Conservation (phyloP, 1,140 invertebrate genomes). For the Trichonephila clavata region DNA sequence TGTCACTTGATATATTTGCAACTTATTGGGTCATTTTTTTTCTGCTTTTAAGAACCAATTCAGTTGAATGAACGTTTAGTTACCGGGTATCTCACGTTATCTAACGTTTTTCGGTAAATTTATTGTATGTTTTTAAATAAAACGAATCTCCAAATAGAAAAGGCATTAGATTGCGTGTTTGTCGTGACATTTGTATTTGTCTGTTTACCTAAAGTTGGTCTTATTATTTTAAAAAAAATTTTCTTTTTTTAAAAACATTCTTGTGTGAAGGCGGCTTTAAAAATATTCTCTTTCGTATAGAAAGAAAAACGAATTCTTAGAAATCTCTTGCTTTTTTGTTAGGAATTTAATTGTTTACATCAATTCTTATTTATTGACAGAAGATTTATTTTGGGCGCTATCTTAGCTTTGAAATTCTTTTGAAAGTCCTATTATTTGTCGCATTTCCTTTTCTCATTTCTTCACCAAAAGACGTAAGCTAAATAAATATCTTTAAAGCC, state of each 20-base stretch:
- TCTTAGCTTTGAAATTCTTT: too few species aligned
- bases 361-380: neutral
- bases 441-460: too few species aligned
- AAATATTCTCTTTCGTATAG: too few species aligned
- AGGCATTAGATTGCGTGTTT: neutral
- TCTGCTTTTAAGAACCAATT: neutral
- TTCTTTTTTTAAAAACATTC: neutral
- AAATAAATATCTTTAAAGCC: too few species aligned
- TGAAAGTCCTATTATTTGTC: too few species aligned
- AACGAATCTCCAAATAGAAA: neutral
- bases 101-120: neutral
- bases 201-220: neutral
- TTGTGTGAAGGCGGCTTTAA: neutral
- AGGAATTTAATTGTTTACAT: too few species aligned
- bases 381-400: too few species aligned
- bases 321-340: too few species aligned
- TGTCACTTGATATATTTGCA: neutral
- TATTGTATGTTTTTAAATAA: neutral
- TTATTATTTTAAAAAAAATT: neutral
- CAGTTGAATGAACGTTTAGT: slow-evolving; percentile 15
- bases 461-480: too few species aligned
- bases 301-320: too few species aligned
- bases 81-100: neutral
- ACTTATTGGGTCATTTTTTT: neutral
- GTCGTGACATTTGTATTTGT: neutral